Percentiles rank a stretch among this genome's conserved stretches.
phyloP scores from a whole-genome alignment of 2,888 invertebrate species.

The Allacma fusca region DNA sequence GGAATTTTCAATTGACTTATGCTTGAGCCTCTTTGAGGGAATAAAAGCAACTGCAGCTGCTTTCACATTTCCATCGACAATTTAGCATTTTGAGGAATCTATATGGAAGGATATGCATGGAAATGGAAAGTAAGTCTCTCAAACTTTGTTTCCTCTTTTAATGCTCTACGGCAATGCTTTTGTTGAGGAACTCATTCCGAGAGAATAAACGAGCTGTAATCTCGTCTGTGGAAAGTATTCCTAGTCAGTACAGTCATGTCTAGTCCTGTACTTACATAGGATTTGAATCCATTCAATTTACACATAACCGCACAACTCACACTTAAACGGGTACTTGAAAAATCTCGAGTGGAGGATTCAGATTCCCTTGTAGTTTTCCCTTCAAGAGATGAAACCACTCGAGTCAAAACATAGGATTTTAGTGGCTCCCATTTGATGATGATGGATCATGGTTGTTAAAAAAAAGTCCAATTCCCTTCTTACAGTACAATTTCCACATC shows the following conservation, averaged over 20 bases:
- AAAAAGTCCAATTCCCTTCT: not conserved
- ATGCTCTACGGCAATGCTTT: not conserved
- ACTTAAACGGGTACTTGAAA: not conserved
- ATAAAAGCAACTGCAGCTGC: not conserved
- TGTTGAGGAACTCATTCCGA: not conserved
- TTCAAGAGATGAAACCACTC: slow-evolving; percentile 2
- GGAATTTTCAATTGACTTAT: not conserved
- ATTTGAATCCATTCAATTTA: not conserved
- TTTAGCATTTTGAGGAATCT: not conserved
- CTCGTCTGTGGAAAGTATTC: not conserved
- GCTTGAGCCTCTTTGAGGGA: no score
- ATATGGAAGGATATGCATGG: no score
- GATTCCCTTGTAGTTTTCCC: not conserved
- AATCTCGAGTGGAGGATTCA: not conserved
- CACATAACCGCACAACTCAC: slow-evolving; percentile 10
- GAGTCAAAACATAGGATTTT: slow-evolving; percentile 5
- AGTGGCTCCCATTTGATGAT: slow-evolving; percentile 12
- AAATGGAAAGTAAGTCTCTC: no score
- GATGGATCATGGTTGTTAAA: slow-evolving; percentile 16
- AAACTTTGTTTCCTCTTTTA: not conserved
- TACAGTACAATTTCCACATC: no score
- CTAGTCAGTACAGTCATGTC: not conserved
- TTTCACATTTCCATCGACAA: not conserved
- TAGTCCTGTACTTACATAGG: no score
- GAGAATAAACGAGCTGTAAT: not conserved